Evolutionary conservation across 2,113 vertebrate genomes (phyloP), one percentile per base, ranked within the genome.

Genomic region (Uropsilus gracilis): DNA sequence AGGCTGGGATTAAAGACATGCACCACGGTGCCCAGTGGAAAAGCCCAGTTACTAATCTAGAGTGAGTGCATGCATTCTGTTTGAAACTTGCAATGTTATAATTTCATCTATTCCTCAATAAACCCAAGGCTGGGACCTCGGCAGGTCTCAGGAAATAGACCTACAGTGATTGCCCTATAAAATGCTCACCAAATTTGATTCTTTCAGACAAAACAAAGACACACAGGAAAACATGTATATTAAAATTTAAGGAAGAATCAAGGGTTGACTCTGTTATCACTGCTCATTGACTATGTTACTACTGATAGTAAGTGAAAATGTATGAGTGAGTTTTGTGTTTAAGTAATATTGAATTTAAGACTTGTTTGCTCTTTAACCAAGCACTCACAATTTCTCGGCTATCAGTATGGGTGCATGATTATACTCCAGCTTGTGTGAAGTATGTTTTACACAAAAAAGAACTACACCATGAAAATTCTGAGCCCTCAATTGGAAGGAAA

Each of bases 401-500:
- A 13, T n/a, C 50, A 5, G 34, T 42, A 32, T 37, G 42, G 42
- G 10, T 59, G 0, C 9, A 3, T 69, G 26, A 48, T 73, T 72
- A 75, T 57, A 16, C 20, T 16, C 34, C 34, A 57, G 78, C 28
- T 66, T 55, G 6, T 6, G 14, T n/a, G 14, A 1, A 92, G 16
- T 20, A 24, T 55, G 87, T 20, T 82, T 94, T n/a, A 94, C 24
- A 68, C 20, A 34, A 93, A 81, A 94, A 94, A 95, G 77, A 20
- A 88, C 24, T 16, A 22, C 4, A 78, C 66, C 61, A 68, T 89
- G 84, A 93, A 57, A 94, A 89, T 90, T 80, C 90, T 86, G 42
- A 96, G n/a, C 77, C 30, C 10, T 90, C 30, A 91, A 66, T 76
- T 96, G 92, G 89, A 97, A 87, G 72, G 71, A 95, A 95, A 71